phyloP scores from a whole-genome alignment of 2,797 vertebrate species.

The Gymnopithys bicolor region DNA sequence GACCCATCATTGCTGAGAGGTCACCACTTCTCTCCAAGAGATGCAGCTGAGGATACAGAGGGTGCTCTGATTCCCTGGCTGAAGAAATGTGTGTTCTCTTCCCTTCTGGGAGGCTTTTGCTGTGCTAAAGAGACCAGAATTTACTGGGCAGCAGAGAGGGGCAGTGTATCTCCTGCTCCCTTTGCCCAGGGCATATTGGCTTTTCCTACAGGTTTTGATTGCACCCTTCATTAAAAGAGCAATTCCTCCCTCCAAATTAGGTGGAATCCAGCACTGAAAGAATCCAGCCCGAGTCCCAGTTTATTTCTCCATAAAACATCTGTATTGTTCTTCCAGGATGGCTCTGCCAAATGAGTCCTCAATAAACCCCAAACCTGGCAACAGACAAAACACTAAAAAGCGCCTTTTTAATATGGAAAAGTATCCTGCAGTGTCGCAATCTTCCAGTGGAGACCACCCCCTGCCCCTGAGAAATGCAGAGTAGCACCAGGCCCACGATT shows the following conservation, averaged over 20 bases:
- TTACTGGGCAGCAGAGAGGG: conserved; percentile 8
- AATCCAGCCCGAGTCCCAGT: conserved; percentile 62
- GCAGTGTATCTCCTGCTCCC: background rate
- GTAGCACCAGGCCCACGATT: conserved; percentile 52
- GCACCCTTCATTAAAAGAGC: conserved; percentile 64
- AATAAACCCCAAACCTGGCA: conserved; percentile 73
- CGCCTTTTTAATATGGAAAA: conserved; percentile 76
- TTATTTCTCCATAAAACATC: conserved; percentile 75
- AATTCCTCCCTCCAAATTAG: conserved; percentile 63
- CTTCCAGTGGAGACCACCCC: conserved; percentile 69
- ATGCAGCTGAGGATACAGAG: background rate
- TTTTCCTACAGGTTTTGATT: conserved; percentile 56
- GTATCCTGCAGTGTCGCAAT: conserved; percentile 73
- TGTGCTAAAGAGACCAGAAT: background rate
- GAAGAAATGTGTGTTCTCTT: background rate
- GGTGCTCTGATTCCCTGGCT: background rate
- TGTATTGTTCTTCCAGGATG: conserved; percentile 74
- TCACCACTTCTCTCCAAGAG: background rate
- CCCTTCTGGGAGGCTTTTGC: background rate
- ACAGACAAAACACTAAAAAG: conserved; percentile 68
- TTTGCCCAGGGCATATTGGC: conserved; percentile 60
- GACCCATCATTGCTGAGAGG: background rate
- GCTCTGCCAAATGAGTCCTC: conserved; percentile 73
- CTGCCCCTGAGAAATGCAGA: conserved; percentile 66
- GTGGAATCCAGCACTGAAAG: conserved; percentile 65